Percentiles rank a stretch among this genome's conserved stretches.
Evolutionary conservation across 2,888 invertebrate genomes (phyloP).

Genomic region (Oligia fasciuncula): DNA sequence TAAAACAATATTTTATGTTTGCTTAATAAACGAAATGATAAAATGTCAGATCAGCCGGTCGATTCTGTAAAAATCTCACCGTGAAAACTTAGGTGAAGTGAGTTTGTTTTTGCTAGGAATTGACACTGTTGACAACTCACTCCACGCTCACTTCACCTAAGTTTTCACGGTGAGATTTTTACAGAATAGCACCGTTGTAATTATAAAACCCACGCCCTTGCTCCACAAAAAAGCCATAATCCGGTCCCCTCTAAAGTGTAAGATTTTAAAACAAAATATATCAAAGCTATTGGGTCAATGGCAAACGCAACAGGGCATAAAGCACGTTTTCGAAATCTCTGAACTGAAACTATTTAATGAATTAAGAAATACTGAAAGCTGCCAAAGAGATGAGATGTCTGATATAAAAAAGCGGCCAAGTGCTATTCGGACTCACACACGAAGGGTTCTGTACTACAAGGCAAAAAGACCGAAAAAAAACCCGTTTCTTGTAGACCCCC

Average conservation of each 20-base stretch:
- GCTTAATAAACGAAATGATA: slow-evolving; percentile 14
- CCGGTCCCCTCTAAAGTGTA: slow-evolving; percentile 57
- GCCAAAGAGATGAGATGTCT: slow-evolving; percentile 75
- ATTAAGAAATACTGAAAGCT: slow-evolving; percentile 77
- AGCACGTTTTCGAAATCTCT: slow-evolving; percentile 74
- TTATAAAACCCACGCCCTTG: slow-evolving; percentile 62
- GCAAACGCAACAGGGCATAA: slow-evolving; percentile 75
- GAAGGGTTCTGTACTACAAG: background rate
- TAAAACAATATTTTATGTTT: too few species aligned
- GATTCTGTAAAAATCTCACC: too few species aligned
- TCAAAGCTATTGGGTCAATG: slow-evolving; percentile 82
- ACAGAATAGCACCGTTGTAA: background rate
- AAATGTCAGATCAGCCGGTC: background rate
- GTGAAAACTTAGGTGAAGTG: too few species aligned
- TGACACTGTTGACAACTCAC: too few species aligned
- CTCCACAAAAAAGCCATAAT: slow-evolving; percentile 63
- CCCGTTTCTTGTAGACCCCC: background rate
- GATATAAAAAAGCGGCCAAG: slow-evolving; percentile 72
- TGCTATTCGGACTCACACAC: background rate
- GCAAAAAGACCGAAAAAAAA: background rate
- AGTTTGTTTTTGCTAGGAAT: too few species aligned
- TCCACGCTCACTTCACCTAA: too few species aligned
- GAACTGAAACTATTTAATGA: slow-evolving; percentile 70
- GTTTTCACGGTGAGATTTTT: too few species aligned
- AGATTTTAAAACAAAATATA: slow-evolving; percentile 64